Conservation (phyloP, 1,140 invertebrate genomes). For the Akabosia matsudoensis region DNA sequence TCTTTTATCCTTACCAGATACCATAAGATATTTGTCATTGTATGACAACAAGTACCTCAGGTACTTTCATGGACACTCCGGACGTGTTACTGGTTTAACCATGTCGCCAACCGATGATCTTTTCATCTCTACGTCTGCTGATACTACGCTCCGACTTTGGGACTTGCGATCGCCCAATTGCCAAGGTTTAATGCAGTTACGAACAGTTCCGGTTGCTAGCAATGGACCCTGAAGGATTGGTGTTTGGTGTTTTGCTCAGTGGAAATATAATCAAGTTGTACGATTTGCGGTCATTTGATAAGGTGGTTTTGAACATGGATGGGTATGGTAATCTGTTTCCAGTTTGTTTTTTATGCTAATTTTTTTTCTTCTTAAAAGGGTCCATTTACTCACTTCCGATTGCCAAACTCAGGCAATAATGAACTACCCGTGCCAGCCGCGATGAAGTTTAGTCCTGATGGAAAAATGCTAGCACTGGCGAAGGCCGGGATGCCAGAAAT, state of each 20-base stretch:
- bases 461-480: slow-evolving; percentile 61
- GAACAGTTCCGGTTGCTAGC: slow-evolving; percentile 91
- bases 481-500: slow-evolving; percentile 88
- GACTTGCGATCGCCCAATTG: slow-evolving; percentile 94
- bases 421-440: slow-evolving; percentile 56
- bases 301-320: slow-evolving; percentile 59
- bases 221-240: slow-evolving; percentile 96
- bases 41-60: slow-evolving; percentile 99
- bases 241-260: slow-evolving; percentile 96
- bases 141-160: slow-evolving; percentile 94
- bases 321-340: not conserved
- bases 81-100: slow-evolving; percentile 85
- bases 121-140: slow-evolving; percentile 94
- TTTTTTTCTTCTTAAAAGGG: slow-evolving; percentile 51
- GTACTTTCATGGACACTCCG: slow-evolving; percentile 81
- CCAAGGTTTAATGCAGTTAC: slow-evolving; percentile 93
- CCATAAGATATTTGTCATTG: slow-evolving; percentile 90
- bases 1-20: slow-evolving; percentile 62
- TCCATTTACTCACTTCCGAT: slow-evolving; percentile 61
- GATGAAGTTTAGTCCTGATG: slow-evolving; percentile 64
- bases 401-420: slow-evolving; percentile 56
- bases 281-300: slow-evolving; percentile 92
- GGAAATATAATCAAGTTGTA: slow-evolving; percentile 95
- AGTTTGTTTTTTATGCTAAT: not conserved
- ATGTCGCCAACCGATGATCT: slow-evolving; percentile 96